Evolutionary conservation across 1,140 invertebrate species (phyloP).

Genomic region (Acyrthosiphon pisum): DNA sequence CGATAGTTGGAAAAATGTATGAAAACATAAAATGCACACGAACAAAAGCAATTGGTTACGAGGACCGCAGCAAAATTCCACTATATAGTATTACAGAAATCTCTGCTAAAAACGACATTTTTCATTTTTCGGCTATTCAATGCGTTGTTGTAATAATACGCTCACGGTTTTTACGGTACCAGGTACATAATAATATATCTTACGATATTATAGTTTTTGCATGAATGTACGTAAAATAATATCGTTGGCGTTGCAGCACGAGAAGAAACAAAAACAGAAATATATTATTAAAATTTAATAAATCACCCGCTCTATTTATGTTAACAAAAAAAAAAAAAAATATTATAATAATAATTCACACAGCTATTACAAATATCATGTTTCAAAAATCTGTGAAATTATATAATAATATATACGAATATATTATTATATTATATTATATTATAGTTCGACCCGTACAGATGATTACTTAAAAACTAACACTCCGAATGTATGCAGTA

Average conservation of each 20-base stretch:
- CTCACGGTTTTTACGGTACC: neutral
- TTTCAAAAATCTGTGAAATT: neutral
- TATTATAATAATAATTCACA: conserved; percentile 36
- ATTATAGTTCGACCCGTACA: neutral
- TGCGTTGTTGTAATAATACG: neutral
- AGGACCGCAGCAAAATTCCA: neutral
- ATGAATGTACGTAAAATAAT: neutral
- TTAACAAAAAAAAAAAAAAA: neutral
- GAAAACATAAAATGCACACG: neutral
- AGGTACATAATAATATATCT: neutral
- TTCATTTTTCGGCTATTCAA: neutral
- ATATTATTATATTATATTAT: neutral
- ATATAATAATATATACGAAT: neutral
- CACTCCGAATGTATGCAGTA: neutral
- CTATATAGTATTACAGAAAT: neutral
- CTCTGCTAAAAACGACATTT: neutral
- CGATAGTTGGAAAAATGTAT: neutral
- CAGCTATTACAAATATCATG: neutral
- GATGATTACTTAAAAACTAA: conserved; percentile 7
- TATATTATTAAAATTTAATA: conserved; percentile 11
- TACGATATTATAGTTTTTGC: neutral
- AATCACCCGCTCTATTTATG: conserved; percentile 18
- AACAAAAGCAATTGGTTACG: neutral
- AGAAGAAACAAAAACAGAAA: neutral
- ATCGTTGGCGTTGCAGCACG: neutral